Conservation (phyloP, 1,140 invertebrate genomes). For the Papilio machaon region DNA sequence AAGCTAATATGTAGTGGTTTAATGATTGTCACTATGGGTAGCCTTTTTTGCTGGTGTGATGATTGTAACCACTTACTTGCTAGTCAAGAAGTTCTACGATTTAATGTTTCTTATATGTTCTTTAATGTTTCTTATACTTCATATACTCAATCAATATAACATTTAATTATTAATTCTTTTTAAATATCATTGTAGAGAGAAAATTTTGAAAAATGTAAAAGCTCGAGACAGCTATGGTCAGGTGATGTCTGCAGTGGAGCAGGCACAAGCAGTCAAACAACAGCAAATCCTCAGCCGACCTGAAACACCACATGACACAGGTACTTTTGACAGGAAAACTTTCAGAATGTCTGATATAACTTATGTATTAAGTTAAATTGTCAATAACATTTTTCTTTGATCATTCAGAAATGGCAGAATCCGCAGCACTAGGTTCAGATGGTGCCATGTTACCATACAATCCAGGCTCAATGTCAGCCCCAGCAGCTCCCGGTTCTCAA, state of each 20-base stretch:
- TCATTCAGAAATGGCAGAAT: constrained; percentile 70
- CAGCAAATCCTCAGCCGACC: constrained; percentile 79
- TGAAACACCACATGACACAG: constrained; percentile 82
- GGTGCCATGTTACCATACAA: constrained; percentile 80
- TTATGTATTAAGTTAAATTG: not conserved
- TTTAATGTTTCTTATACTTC: too few relatives aligned
- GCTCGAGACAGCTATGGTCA: constrained; percentile 93
- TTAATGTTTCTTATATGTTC: too few relatives aligned
- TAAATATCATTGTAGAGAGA: constrained; percentile 85
- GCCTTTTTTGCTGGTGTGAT: too few relatives aligned
- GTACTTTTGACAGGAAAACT: constrained; percentile 53
- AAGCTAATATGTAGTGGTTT: too few relatives aligned
- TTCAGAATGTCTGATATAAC: too few relatives aligned
- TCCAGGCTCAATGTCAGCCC: constrained; percentile 42
- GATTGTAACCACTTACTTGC: too few relatives aligned
- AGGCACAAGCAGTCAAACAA: constrained; percentile 83
- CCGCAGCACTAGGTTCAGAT: constrained; percentile 70
- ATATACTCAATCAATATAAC: too few relatives aligned
- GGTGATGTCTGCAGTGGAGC: constrained; percentile 92
- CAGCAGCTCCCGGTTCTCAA: constrained; percentile 45
- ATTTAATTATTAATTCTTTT: too few relatives aligned
- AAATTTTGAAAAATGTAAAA: constrained; percentile 89
- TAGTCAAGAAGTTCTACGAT: too few relatives aligned
- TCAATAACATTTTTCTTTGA: not conserved
- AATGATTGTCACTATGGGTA: too few relatives aligned